Evolutionary conservation across 2,888 invertebrate species (phyloP), one percentile per base, ranked within the genome.

Genomic region (Sicus ferrugineus): DNA sequence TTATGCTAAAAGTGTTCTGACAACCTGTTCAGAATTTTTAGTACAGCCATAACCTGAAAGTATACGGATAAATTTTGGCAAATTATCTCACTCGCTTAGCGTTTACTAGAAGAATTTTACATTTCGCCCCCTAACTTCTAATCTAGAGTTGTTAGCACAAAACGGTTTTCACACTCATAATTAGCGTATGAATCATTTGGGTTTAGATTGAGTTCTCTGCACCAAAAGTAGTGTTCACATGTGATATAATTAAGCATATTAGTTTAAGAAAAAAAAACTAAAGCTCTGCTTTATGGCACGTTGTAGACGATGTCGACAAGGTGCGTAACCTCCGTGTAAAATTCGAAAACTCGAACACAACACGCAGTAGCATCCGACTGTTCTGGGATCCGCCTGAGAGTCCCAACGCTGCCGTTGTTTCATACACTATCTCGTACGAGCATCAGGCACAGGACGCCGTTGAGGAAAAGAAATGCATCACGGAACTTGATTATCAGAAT

Each of bases 381-480:
- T 88, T 86, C 30, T 98, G 98, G 98, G 87, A 89, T 2, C 91
- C 93, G 75, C 97, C 98, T 0, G 76, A 81, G 26, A 86, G 90
- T 73, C 97, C 98, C 0, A 98, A 98, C 84, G 96, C 98, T 2
- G 88, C 93, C 70, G 91, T 97, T 58, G 89, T 95, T 52, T 91
- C 92, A 0, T 98, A 97, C 85, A 89, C 91, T 73, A 90, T 97
- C 66, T 89, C 91, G 74, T 94, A 93, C 80, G 88, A 89, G 73
- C 67, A 73, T n/a, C 73, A 77, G 63, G 74, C 79, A 9, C 88
- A 89, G 65, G 87, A 91, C 30, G 92, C 92, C 70, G 88, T 90
- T 54, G 88, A 88, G 79, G 89, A 90, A 82, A 91, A 91, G 80
- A 87, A 77, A 67, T 96, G 96, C 82, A 89, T 93, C n/a, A 88